phyloP scores from a whole-genome alignment of 2,113 vertebrate genomes.

The Bettongia penicillata region DNA sequence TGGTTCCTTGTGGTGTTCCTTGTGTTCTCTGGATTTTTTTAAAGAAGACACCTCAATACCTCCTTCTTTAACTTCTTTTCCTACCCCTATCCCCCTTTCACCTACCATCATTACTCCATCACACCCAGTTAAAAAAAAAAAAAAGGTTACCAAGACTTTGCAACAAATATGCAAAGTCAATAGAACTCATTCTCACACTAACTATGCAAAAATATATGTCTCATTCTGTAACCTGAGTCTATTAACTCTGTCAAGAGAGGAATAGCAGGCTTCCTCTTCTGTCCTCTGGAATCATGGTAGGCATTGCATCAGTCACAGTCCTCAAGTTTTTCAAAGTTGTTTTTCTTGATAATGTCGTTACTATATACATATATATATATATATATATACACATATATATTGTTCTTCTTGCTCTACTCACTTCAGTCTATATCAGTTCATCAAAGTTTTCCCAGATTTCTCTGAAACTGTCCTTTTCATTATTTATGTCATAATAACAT shows the following conservation, averaged over 20 bases:
- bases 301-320: neutral
- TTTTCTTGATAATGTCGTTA: neutral
- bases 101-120: neutral
- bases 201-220: too few relatives aligned
- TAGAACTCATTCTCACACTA: neutral
- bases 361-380: neutral
- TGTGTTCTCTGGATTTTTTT: too few relatives aligned
- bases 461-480: neutral
- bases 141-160: neutral
- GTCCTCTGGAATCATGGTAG: neutral
- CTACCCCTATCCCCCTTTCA: neutral
- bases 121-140: neutral
- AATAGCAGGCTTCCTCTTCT: neutral
- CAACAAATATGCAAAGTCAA: neutral
- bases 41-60: neutral
- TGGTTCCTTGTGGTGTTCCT: neutral
- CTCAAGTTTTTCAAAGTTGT: neutral
- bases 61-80: neutral
- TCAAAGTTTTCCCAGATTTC: neutral
- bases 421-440: neutral
- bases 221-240: too few relatives aligned
- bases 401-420: neutral
- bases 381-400: neutral
- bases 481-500: neutral
- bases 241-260: neutral